Base-by-base conservation (phyloP, 2,888 invertebrate genomes). In the Ophion obscuratus region DNA sequence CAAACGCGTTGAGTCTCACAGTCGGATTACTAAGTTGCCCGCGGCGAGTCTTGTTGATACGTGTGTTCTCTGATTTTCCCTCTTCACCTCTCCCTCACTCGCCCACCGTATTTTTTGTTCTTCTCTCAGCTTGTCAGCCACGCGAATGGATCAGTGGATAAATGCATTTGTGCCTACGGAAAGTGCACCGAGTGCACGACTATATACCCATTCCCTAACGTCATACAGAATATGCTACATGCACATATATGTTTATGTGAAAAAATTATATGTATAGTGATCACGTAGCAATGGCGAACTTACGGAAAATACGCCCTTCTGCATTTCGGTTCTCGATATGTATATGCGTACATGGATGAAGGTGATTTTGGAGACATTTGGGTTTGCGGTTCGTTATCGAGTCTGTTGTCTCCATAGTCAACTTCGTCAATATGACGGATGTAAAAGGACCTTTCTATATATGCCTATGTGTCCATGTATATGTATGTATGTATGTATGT, bases 111-210 rank as follows among this genome's bases (percentile, higher is more conserved):
- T 73, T 80, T 73, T 80, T 73, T 59, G 14, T 71, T 70, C 20
- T 89, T 87, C 87, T 88, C 89, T 85, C 89, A 88, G 89, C 89
- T 53, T 70, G 61, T 80, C 85, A 71, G 71, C 81, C 82, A 66
- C 62, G 70, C 82, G 66, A 78, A 75, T 75, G 74, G 79, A 91
- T 91, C 90, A 84, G 79, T 89, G 81, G 89, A 89, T 91, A 91
- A 91, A 91, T 90, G 89, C 91, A 88, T 91, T 90, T 89, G 83
- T 87, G 87, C 81, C 87, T 81, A 81, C 79, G 89, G 88, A 84
- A 90, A 88, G 82, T 87, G 87, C 88, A 88, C 84, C 84, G 88
- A 88, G 86, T 87, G 88, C 88, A 70, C 66, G 87, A 87, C 85
- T 76, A n/a, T n/a, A n/a, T n/a, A 68, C 68, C 64, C 70, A 47